These are phyloP conservation scores for Drosophila histrio DNA, from an alignment of 2,888 invertebrate species.

Conservation along the genomic window DNA sequence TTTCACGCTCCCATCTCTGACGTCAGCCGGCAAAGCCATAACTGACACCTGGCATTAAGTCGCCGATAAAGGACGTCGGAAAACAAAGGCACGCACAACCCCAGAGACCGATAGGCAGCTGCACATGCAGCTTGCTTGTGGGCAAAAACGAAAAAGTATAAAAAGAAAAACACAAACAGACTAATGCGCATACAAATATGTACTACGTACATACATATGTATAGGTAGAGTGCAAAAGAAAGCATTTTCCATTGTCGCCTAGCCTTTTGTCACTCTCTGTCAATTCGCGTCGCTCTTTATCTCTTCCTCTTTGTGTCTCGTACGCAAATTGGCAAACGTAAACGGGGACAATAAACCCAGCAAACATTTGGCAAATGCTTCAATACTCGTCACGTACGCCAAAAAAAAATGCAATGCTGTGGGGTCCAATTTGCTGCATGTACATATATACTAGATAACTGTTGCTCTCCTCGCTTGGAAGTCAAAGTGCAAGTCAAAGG, in stretches of 20 bases:
- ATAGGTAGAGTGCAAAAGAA: conserved; percentile 37
- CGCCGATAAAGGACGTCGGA: conserved; percentile 39
- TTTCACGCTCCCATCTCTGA: conserved; percentile 37
- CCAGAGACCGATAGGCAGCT: conserved; percentile 28
- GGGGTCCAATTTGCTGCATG: conserved; percentile 7
- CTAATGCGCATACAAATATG: neutral
- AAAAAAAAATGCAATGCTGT: conserved; percentile 33
- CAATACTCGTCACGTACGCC: conserved; percentile 64
- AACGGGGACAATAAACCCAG: conserved; percentile 69
- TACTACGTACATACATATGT: neutral
- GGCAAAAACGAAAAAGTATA: conserved; percentile 4
- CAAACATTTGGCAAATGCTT: conserved; percentile 61
- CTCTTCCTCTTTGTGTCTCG: conserved; percentile 59
- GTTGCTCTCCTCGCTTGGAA: conserved; percentile 34
- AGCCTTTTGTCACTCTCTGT: conserved; percentile 30
- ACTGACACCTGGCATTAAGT: conserved; percentile 61
- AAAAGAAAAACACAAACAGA: neutral
- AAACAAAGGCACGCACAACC: conserved; percentile 39
- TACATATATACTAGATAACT: conserved; percentile 38
- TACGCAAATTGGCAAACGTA: conserved; percentile 70
- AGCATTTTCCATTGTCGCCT: conserved; percentile 62
- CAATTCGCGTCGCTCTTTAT: conserved; percentile 32
- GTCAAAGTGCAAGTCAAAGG: conserved; percentile 61
- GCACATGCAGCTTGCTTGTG: conserved; percentile 34
- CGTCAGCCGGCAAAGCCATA: neutral